Conservation (phyloP, 2,888 invertebrate species). For the Drosophila antonietae region DNA sequence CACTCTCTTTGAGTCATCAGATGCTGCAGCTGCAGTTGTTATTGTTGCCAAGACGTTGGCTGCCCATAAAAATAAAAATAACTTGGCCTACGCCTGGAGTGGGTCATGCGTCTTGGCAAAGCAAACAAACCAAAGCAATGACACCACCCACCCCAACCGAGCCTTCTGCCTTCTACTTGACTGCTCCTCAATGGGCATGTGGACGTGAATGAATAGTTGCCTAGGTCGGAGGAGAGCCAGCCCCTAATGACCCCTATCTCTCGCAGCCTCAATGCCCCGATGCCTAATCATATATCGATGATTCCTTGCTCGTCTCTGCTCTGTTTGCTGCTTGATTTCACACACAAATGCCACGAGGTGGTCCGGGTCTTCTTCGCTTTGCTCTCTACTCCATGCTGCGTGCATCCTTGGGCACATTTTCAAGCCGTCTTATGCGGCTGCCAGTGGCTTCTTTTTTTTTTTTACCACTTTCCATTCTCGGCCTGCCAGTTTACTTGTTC, state of each 20-base stretch:
- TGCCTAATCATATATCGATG: slow-evolving; percentile 33
- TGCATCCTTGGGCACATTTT: slow-evolving; percentile 50
- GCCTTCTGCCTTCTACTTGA: slow-evolving; percentile 60
- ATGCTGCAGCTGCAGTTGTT: slow-evolving; percentile 45
- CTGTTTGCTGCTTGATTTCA: slow-evolving; percentile 57
- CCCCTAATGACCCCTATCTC: slow-evolving; percentile 72
- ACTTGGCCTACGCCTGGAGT: slow-evolving; percentile 30
- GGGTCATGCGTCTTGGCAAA: slow-evolving; percentile 47
- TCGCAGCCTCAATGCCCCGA: slow-evolving; percentile 8
- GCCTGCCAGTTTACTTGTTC: slow-evolving; percentile 54
- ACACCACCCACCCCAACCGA: slow-evolving; percentile 59
- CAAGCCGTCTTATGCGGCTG: slow-evolving; percentile 65
- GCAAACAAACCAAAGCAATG: slow-evolving; percentile 59
- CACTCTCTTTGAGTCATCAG: neutral
- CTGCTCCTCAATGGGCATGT: slow-evolving; percentile 60
- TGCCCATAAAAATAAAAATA: slow-evolving; percentile 39
- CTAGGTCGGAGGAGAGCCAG: slow-evolving; percentile 4
- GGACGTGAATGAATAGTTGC: slow-evolving; percentile 39
- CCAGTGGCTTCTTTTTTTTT: slow-evolving; percentile 42
- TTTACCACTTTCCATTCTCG: slow-evolving; percentile 59
- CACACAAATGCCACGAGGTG: slow-evolving; percentile 68
- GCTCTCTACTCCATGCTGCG: slow-evolving; percentile 2
- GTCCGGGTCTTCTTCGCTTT: slow-evolving; percentile 26
- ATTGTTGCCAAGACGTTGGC: slow-evolving; percentile 56
- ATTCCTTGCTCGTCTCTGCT: slow-evolving; percentile 12